Percentiles rank a stretch among this genome's conserved stretches.
These are phyloP conservation scores for Artemisiospiza belli DNA, from an alignment of 2,113 vertebrate genomes.

Conservation along the genomic window DNA sequence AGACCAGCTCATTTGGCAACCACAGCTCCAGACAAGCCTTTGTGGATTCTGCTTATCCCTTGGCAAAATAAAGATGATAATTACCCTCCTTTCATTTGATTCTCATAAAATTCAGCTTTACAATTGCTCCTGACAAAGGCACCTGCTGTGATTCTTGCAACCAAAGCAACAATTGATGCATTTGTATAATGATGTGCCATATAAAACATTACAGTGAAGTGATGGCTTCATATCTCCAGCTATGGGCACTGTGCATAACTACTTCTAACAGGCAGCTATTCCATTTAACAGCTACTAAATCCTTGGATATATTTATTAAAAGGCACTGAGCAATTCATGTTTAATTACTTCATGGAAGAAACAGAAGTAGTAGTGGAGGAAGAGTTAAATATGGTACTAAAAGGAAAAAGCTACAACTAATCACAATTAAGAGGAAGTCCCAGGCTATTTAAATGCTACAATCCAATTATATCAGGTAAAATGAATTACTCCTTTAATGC, in stretches of 20 bases:
- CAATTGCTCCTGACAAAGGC: background rate
- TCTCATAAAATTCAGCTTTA: slow-evolving; percentile 38
- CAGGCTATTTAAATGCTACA: slow-evolving; percentile 81
- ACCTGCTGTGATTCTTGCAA: slow-evolving; percentile 18
- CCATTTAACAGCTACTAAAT: slow-evolving; percentile 57
- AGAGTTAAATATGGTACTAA: slow-evolving; percentile 79
- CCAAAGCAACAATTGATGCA: slow-evolving; percentile 11
- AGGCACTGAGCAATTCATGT: slow-evolving; percentile 59
- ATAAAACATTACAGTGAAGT: background rate
- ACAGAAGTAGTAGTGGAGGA: slow-evolving; percentile 68
- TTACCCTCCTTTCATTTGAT: background rate
- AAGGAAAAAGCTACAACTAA: slow-evolving; percentile 78
- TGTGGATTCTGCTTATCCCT: background rate
- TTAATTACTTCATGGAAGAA: slow-evolving; percentile 81
- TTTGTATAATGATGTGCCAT: background rate
- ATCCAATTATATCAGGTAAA: slow-evolving; percentile 88
- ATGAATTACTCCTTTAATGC: slow-evolving; percentile 91
- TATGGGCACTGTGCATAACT: background rate
- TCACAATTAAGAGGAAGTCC: slow-evolving; percentile 86
- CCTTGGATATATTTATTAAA: slow-evolving; percentile 72
- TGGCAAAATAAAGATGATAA: background rate
- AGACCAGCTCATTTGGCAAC: background rate
- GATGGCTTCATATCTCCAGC: slow-evolving; percentile 2
- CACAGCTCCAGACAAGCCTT: background rate
- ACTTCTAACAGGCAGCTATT: slow-evolving; percentile 40